Evolutionary conservation across 1,140 invertebrate genomes (phyloP).

Genomic region (Drosophila biarmipes): DNA sequence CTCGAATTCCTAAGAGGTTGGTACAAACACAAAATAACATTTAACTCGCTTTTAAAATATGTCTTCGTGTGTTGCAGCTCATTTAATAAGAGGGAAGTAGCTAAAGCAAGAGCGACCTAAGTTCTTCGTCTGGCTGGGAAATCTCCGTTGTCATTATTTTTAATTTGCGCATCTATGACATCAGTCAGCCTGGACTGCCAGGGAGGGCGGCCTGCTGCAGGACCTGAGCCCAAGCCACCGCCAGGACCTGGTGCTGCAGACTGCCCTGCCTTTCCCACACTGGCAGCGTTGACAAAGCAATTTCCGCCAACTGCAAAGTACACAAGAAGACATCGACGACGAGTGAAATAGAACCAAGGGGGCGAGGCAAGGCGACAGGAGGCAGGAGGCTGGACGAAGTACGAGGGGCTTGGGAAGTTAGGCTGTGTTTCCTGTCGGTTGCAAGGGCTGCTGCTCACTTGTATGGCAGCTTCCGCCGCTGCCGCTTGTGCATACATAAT

Average conservation of each 20-base stretch:
- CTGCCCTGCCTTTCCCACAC: conserved; percentile 26
- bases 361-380: background rate
- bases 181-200: conserved; percentile 4
- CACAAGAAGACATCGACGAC: conserved; percentile 38
- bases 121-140: background rate
- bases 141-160: conserved; percentile 67
- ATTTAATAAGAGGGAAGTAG: background rate
- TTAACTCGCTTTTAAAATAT: too few species aligned
- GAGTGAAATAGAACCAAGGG: conserved; percentile 31
- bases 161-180: conserved; percentile 77
- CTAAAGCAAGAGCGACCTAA: background rate
- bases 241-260: conserved; percentile 10
- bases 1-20: too few species aligned
- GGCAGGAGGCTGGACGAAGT: background rate
- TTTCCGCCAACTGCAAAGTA: conserved; percentile 68
- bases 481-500: conserved; percentile 65
- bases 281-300: conserved; percentile 79
- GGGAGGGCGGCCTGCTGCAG: conserved; percentile 1
- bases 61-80: too few species aligned
- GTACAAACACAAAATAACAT: too few species aligned
- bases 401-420: conserved; percentile 6
- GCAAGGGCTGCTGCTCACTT: conserved; percentile 29
- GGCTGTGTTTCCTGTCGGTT: conserved; percentile 54
- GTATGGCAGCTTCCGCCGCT: conserved; percentile 42
- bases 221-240: background rate